Evolutionary conservation across 2,888 invertebrate species (phyloP), one percentile per base, ranked within the genome.

Genomic region (Megaustenia siamemsis): DNA sequence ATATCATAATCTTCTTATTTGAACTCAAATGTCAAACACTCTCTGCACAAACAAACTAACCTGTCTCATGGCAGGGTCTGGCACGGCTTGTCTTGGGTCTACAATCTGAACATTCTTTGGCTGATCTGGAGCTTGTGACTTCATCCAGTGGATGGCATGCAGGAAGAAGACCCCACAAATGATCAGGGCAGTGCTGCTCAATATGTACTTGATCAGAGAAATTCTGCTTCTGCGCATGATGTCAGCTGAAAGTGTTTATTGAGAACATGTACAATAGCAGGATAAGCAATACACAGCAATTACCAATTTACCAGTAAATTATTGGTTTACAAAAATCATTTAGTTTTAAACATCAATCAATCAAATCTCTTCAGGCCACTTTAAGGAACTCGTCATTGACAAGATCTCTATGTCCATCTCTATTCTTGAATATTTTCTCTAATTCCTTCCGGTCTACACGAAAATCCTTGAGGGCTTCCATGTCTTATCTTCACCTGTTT

Each of bases 211-310:
- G 68, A 80, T 1, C 24, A 68, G 35, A 10, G 79, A 68, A 5
- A 80, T 38, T n/a, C 49, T 68, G 40, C 68, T 80, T 43, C 79
- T 66, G 38, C 79, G 79, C 79, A 80, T 80, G 78, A 28, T 35
- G 60, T 77, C 60, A 24, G 63, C 77, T 77, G 77, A 40, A 77
- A 53, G 4, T 45, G 38, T 28, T 18, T 43, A 15, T 18, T 8
- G n/a, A 71, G 43, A 68, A 32, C 69, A 71, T 71, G n/a, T 21
- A 21, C 24, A 71, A 71, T 40, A 6, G 6, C 24, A n/a, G 60
- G n/a, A n/a, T 6, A 60, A 60, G 5, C 6, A n/a, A 21, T 21
- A 6, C 6, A 60, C 21, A 21, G 6, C 6, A 24, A 6, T 60
- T 12, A 12, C 5, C 60, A 60, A 12, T 60, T 21, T 12, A 6